Conservation (phyloP, 2,888 invertebrate genomes). For the Synergus laeviventris region DNA sequence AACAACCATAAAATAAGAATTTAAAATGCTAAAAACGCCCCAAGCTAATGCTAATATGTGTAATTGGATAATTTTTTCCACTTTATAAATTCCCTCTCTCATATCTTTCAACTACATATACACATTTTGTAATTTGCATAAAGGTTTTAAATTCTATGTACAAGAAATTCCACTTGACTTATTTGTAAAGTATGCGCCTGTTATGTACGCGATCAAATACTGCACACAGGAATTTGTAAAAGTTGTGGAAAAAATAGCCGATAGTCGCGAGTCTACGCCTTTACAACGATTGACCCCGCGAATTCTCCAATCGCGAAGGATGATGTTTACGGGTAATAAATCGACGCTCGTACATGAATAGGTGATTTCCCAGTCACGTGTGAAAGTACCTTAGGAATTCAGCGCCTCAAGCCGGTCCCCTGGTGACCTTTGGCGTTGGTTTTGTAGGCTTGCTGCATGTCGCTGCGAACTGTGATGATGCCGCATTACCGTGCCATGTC, state of each 20-base stretch:
- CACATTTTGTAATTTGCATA: conserved; percentile 27
- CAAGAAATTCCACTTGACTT: conserved; percentile 39
- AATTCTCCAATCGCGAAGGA: conserved; percentile 44
- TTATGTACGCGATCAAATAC: conserved; percentile 19
- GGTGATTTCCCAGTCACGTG: conserved; percentile 73
- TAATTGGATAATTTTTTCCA: conserved; percentile 23
- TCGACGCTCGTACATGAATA: conserved; percentile 58
- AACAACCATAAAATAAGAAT: too few relatives aligned
- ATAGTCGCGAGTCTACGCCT: conserved; percentile 8
- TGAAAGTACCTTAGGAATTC: conserved; percentile 73
- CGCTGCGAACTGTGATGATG: conserved; percentile 6
- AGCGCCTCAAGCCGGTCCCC: conserved; percentile 66
- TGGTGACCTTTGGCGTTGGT: conserved; percentile 46
- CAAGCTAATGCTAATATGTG: conserved; percentile 4
- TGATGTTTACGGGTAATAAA: conserved; percentile 49
- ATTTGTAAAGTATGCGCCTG: conserved; percentile 31
- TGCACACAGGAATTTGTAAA: conserved; percentile 27
- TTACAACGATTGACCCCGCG: conserved; percentile 42
- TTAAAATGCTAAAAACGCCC: neutral
- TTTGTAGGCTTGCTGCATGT: conserved; percentile 28
- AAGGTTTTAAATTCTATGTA: conserved; percentile 21
- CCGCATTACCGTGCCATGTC: neutral
- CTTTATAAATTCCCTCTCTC: conserved; percentile 22
- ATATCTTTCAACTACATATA: conserved; percentile 12
- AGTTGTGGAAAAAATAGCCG: neutral